These are phyloP conservation scores for Lepidochitona cinerea DNA, from an alignment of 2,888 invertebrate species.

Conservation along the genomic window DNA sequence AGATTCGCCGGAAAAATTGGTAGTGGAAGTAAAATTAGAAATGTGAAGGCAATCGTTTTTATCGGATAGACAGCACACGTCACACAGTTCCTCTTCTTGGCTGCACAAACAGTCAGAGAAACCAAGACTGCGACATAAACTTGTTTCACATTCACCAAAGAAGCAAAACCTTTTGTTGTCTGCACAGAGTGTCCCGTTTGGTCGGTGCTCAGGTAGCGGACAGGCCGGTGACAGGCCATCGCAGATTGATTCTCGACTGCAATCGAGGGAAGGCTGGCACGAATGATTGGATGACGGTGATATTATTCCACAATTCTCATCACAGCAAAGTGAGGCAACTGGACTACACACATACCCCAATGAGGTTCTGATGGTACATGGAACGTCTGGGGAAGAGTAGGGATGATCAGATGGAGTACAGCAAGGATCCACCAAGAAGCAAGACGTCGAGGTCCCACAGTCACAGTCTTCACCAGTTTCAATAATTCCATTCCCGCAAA, in stretches of 20 bases:
- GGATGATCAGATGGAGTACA: constrained; percentile 44
- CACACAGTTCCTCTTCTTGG: constrained; percentile 25
- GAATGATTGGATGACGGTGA: constrained; percentile 9
- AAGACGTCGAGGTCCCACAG: constrained; percentile 42
- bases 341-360: constrained; percentile 46
- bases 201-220: constrained; percentile 26
- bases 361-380: constrained; percentile 44
- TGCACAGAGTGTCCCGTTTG: constrained; percentile 40
- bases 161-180: constrained; percentile 37
- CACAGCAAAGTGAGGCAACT: constrained; percentile 39
- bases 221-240: constrained; percentile 40
- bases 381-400: constrained; percentile 30
- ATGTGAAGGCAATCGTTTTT: constrained; percentile 28
- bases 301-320: constrained; percentile 33
- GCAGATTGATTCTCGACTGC: constrained; percentile 37
- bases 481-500: constrained; percentile 56
- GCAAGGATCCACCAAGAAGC: constrained; percentile 40
- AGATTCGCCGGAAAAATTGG: constrained; percentile 24
- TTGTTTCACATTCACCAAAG: constrained; percentile 38
- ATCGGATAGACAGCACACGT: constrained; percentile 39
- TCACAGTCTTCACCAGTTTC: constrained; percentile 57
- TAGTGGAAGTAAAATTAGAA: neutral
- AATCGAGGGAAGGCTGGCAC: constrained; percentile 41
- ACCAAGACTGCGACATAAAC: constrained; percentile 37
- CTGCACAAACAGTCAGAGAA: constrained; percentile 38